phyloP scores from a whole-genome alignment of 2,797 vertebrate species.

The Halcyon badia region DNA sequence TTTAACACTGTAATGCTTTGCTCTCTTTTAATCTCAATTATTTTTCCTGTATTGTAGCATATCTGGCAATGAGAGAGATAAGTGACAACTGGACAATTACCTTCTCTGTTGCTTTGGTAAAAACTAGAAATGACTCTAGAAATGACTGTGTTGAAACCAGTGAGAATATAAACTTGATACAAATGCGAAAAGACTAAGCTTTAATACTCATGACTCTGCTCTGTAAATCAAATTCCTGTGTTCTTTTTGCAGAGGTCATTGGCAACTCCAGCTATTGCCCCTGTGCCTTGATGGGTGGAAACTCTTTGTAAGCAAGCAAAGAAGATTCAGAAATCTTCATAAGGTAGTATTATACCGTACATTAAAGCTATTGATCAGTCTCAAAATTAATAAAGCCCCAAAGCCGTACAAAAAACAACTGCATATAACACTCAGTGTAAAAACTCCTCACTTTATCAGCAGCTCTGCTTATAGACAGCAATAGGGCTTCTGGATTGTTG shows the following conservation, averaged over 20 bases:
- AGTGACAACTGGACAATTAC: not conserved
- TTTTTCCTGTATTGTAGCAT: not conserved
- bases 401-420: not conserved
- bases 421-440: not conserved
- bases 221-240: not conserved
- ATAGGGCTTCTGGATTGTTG: not conserved
- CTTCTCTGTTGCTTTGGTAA: not conserved
- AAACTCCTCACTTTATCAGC: not conserved
- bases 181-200: not conserved
- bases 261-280: not conserved
- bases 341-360: not conserved
- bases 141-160: not conserved
- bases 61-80: not conserved
- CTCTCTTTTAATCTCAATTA: not conserved
- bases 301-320: not conserved
- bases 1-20: not conserved
- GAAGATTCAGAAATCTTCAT: not conserved
- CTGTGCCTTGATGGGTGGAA: not conserved
- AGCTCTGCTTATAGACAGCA: not conserved
- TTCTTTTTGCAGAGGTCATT: not conserved
- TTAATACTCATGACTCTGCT: not conserved
- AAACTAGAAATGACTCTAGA: not conserved
- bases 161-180: not conserved
- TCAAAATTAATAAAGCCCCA: not conserved
- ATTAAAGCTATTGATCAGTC: not conserved